phyloP scores from a whole-genome alignment of 2,113 vertebrate species.

The Scatophagus argus region DNA sequence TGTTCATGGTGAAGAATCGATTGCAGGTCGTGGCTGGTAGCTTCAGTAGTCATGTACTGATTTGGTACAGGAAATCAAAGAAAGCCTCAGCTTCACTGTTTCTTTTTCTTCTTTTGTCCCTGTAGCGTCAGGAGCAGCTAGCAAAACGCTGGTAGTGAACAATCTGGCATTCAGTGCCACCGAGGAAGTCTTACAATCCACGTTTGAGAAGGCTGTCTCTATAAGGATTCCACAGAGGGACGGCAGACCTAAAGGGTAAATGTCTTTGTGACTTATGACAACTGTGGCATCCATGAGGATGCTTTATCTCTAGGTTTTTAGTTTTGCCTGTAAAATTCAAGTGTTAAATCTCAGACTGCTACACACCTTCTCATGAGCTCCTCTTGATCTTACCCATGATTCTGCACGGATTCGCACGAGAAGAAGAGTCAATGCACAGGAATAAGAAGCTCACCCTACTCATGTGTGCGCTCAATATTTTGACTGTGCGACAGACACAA shows the following conservation, averaged over 20 bases:
- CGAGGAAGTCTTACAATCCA: constrained; percentile 89
- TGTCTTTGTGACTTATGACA: background rate
- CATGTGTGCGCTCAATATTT: constrained; percentile 32
- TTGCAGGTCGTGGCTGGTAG: too few relatives aligned
- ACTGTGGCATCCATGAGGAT: background rate
- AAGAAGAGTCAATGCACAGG: constrained; percentile 62
- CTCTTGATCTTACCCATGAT: constrained; percentile 62
- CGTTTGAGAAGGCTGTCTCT: constrained; percentile 92
- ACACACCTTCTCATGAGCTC: constrained; percentile 71
- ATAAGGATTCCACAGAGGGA: constrained; percentile 93
- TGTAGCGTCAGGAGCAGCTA: constrained; percentile 10
- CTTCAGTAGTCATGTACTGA: constrained; percentile 24
- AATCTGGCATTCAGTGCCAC: constrained; percentile 92
- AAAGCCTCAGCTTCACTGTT: background rate
- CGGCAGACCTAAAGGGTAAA: constrained; percentile 93
- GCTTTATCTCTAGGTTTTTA: background rate
- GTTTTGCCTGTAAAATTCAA: background rate
- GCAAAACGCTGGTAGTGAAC: constrained; percentile 92
- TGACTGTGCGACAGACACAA: constrained; percentile 54
- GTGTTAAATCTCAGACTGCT: background rate
- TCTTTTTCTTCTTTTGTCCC: background rate
- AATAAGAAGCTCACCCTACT: constrained; percentile 12
- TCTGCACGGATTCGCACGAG: constrained; percentile 68
- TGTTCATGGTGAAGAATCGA: too few relatives aligned
- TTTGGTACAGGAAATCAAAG: constrained; percentile 1